Conservation (phyloP, 2,797 vertebrate species). For the Ceyx erithaca region DNA sequence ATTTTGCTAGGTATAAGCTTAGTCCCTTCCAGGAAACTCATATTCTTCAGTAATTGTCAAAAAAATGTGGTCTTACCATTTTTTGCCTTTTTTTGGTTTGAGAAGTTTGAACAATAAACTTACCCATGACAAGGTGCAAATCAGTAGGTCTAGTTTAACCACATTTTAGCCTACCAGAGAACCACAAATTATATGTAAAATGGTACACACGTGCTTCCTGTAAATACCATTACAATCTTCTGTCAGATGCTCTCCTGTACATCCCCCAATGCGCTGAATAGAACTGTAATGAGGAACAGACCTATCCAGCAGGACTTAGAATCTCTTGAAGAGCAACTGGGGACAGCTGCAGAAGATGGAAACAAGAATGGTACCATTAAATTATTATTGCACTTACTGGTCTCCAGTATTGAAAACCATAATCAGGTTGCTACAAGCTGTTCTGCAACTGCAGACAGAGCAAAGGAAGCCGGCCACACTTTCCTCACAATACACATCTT, state of each 20-base stretch:
- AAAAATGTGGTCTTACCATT: background rate
- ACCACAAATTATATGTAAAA: background rate
- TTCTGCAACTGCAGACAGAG: background rate
- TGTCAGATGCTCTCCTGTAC: background rate
- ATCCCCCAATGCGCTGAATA: background rate
- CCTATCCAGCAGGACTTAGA: background rate
- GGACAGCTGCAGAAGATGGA: conserved; percentile 29
- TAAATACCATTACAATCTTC: background rate
- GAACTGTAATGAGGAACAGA: conserved; percentile 47
- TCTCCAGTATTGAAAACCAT: background rate
- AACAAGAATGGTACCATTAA: background rate
- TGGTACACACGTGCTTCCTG: background rate
- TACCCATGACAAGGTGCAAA: background rate
- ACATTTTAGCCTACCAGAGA: background rate
- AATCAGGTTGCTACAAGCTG: background rate
- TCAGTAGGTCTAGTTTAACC: background rate
- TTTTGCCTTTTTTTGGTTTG: background rate
- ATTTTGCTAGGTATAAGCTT: background rate
- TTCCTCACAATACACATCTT: background rate
- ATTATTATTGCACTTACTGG: conserved; percentile 8
- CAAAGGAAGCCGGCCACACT: background rate
- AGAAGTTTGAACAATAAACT: background rate
- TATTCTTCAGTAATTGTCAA: background rate
- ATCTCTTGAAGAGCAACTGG: conserved; percentile 5
- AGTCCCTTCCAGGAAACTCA: background rate